These are phyloP conservation scores for Chromoteleia sp. DNA, from an alignment of 2,888 invertebrate genomes.

Conservation along the genomic window DNA sequence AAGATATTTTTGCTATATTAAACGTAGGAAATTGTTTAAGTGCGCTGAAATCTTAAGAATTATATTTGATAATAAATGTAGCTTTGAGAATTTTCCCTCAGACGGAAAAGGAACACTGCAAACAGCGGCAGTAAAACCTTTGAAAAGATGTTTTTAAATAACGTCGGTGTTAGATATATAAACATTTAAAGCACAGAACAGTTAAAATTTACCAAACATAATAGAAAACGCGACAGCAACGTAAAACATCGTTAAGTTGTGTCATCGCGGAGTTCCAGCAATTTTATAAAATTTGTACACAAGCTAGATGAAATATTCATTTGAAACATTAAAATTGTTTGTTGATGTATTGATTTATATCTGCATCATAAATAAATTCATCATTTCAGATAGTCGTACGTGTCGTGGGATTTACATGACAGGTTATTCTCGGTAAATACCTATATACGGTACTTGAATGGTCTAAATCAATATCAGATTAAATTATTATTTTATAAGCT, in stretches of 20 bases:
- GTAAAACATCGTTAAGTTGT: neutral
- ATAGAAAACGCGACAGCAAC: neutral
- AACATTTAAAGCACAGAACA: neutral
- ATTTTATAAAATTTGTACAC: neutral
- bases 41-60: neutral
- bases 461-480: no score
- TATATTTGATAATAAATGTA: conserved; percentile 9
- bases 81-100: conserved; percentile 12
- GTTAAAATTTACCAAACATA: neutral
- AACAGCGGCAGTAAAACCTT: conserved; percentile 2
- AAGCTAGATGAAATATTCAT: neutral
- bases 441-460: no score
- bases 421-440: no score
- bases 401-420: no score
- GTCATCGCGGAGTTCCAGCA: neutral
- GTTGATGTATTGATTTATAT: neutral
- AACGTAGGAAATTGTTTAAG: conserved; percentile 11
- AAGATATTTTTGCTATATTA: conserved; percentile 9
- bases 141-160: conserved; percentile 9
- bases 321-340: neutral
- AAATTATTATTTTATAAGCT: no score
- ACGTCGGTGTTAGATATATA: neutral
- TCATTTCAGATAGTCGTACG: no score
- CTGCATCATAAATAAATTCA: neutral
- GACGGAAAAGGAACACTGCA: conserved; percentile 1